Evolutionary conservation across 2,888 invertebrate species (phyloP).

Genomic region (Tanypteryx hageni): DNA sequence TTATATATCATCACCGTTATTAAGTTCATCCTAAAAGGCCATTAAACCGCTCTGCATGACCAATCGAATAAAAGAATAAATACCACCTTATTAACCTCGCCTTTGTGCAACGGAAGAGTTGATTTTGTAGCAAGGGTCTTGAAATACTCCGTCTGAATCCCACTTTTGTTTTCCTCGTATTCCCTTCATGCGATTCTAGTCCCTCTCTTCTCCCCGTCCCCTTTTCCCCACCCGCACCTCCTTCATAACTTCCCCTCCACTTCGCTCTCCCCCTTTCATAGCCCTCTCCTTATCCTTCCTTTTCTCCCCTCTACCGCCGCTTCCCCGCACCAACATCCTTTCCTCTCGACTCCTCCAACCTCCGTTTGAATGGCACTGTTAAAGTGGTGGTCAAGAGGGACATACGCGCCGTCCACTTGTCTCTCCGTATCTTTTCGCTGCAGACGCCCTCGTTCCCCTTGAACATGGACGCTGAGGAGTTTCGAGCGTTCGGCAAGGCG

Average conservation of each 20-base stretch:
- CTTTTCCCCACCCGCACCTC: not conserved
- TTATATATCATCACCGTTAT: no score
- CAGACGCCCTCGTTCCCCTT: no score
- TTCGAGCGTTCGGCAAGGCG: constrained; percentile 90
- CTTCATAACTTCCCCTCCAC: not conserved
- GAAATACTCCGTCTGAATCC: no score
- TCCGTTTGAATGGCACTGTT: constrained; percentile 36
- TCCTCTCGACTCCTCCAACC: not conserved
- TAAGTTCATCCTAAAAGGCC: no score
- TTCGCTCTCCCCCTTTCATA: not conserved
- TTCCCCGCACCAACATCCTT: not conserved
- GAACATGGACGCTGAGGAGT: constrained; percentile 86
- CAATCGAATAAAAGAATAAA: no score
- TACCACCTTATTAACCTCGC: no score
- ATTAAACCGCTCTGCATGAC: no score
- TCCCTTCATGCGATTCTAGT: no score
- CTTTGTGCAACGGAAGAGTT: no score
- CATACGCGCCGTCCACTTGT: not conserved
- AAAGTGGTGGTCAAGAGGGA: not conserved
- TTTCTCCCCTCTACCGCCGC: not conserved
- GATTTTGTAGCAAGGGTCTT: no score
- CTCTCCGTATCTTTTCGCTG: not conserved
- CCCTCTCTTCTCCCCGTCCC: no score
- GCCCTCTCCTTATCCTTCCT: not conserved
- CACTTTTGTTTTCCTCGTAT: no score